Base-by-base conservation (phyloP, 2,113 vertebrate species). In the Cyanistes caeruleus region DNA sequence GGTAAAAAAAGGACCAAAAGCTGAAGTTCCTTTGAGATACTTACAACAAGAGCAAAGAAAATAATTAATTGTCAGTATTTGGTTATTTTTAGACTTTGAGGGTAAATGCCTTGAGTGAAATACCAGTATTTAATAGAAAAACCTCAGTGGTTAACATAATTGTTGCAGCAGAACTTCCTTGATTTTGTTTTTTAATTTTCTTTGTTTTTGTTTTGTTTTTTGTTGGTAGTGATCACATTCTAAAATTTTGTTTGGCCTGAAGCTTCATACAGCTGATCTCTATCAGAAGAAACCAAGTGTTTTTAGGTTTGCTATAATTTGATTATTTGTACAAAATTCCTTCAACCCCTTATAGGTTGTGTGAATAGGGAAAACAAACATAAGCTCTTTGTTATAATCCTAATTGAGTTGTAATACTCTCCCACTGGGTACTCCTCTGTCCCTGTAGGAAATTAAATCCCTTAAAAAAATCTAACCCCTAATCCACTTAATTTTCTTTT, bases 401-500 rank as follows among this genome's bases (percentile, higher is more conserved):
- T 93, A 94, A 94, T 83, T 91, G 87, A 95, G 81, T 39, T 91
- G 89, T 94, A 94, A 75, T 92, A 44, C 76, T 83, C 83, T 94
- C 93, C 89, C 86, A 87, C 39, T 56, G 84, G 68, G 76, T 72
- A 49, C 69, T 84, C 53, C 44, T 91, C 48, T 67, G 76, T 82
- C 72, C 60, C 93, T 46, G 63, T 37, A 89, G 80, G 73, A 87
- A 84, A 87, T 59, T 84, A 94, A 96, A 95, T 84, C 89, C 94
- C 64, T 59, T 75, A 43, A 93, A 93, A 93, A 91, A 80, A 90
- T 84, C 63, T 78, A 89, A 60, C 80, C 60, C 59, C 24, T 95
- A 95, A 97, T 95, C 93, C 86, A 91, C 51, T 95, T 97, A 93
- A 90, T 55, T 97, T 95, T 77, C 88, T 84, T 93, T 90, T 64